Evolutionary conservation across 2,888 invertebrate species (phyloP), one percentile per base, ranked within the genome.

Genomic region (Papilio elwesi): DNA sequence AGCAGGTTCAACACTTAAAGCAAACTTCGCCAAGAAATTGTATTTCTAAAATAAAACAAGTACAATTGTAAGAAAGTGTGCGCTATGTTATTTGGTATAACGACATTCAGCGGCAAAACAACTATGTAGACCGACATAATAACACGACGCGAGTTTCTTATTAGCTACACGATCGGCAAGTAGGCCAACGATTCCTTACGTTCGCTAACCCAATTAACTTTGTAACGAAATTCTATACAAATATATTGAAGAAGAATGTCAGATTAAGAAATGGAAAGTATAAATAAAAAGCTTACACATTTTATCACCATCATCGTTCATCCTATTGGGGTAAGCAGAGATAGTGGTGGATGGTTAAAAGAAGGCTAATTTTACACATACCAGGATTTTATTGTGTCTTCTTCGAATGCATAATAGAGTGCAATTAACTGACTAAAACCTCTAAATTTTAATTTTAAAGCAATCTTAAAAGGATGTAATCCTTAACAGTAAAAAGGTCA

Each of bases 141-240:
- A 77, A 77, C 77, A 75, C 74, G 74, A 78, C 74, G 71, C 75
- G 65, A 76, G 74, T 75, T 79, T 75, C 75, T 77, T 79, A 78
- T 80, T 79, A 79, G 76, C 75, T 72, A 77, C 76, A 76, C 79
- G 76, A 77, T 78, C 77, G 75, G 71, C 76, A 79, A 77, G 76
- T 78, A 74, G 80, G 80, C 76, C 70, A 68, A 75, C 67, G 53
- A 47, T 36, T 70, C 43, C 38, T 13, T 64, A 68, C 67, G 66
- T 70, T 53, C 70, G 69, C 69, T 70, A 74, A 74, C 73, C 73
- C 63, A 74, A 74, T 74, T 74, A 74, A 70, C 70, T 70, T 62
- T 74, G 66, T 67, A 67, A 67, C 66, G 53, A 74, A 70, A 67
- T 63, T 67, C 53, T 63, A 52, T 11, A 62, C 69, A 57, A 66